A percentile compares a stretch with the other conserved stretches of the same genome.
Evolutionary conservation across 2,797 vertebrate species (phyloP).

Genomic region (Diplodus sargus): DNA sequence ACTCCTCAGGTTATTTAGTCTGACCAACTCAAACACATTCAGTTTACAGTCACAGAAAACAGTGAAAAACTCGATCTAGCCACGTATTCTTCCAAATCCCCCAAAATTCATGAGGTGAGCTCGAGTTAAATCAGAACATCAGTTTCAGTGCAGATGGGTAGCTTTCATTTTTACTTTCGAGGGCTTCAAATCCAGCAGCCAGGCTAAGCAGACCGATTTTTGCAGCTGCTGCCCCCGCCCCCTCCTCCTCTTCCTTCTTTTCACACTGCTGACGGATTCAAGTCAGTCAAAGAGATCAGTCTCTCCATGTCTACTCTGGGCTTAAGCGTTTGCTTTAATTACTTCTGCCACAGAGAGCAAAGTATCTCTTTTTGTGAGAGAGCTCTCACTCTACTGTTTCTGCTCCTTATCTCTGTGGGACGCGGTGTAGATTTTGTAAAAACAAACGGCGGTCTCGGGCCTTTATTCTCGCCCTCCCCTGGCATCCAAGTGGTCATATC

Average conservation of each 20-base stretch:
- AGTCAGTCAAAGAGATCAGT: conserved; percentile 46
- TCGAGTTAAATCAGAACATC: conserved; percentile 17
- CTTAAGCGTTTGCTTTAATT: conserved; percentile 70
- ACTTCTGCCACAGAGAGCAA: conserved; percentile 54
- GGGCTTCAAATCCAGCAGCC: conserved; percentile 33
- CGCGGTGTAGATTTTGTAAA: conserved; percentile 41
- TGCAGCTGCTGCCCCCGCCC: conserved; percentile 48
- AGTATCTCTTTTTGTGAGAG: conserved; percentile 43
- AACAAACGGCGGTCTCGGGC: conserved; percentile 22
- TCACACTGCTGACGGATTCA: conserved; percentile 44
- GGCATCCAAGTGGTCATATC: conserved; percentile 50
- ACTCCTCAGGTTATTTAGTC: background rate
- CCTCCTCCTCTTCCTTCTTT: conserved; percentile 10
- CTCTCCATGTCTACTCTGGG: conserved; percentile 49
- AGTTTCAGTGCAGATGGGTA: conserved; percentile 1
- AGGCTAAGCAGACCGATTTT: conserved; percentile 44
- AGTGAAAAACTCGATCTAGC: background rate
- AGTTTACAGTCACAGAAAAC: background rate
- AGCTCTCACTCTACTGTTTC: conserved; percentile 37
- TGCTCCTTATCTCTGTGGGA: conserved; percentile 45
- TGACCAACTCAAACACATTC: background rate
- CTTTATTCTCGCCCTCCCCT: conserved; percentile 21
- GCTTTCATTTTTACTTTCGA: conserved; percentile 11
- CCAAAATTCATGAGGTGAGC: background rate
- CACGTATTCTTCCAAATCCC: too few species aligned